Base-by-base conservation (phyloP, 2,888 invertebrate species). In the Lepidochrysops patricia region DNA sequence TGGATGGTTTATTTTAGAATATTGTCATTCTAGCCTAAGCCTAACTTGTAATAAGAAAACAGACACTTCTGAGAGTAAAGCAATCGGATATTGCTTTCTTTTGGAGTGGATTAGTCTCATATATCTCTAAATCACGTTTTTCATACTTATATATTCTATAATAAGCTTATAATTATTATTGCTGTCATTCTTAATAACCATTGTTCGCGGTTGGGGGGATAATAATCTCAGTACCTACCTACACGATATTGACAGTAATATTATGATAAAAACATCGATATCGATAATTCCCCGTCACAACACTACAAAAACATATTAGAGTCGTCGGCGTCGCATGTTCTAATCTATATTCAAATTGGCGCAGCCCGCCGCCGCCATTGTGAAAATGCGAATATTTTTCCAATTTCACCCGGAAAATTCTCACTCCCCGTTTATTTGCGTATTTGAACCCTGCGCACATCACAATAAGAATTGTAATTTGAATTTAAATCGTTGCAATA, bases 291-390 rank as follows among this genome's bases (percentile, higher is more conserved):
- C 12, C 57, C 19, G 5, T 65, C 63, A 13, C 79, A 71, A 62
- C 82, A 62, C 82, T 79, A 74, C 32, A 66, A 75, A 78, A 80
- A 78, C 80, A 82, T 84, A 84, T 84, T 84, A 84, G 80, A 83
- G 74, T 78, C 79, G 77, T 80, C 77, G 80, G 78, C 84, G 81
- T 82, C 82, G 82, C 84, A 85, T 84, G 84, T 85, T 85, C 84
- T 84, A 87, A 87, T 87, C 86, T 87, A 86, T 84, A 87, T 87
- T 87, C 86, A 87, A 87, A 87, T 87, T 85, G 85, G 79, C 80
- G 82, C 75, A 72, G 70, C 72, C 70, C 73, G 75, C 76, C 73
- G 77, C 71, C 77, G 77, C 82, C 79, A 80, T 84, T 81, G 82
- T 82, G 80, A 79, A 80, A 80, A 80, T 77, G 79, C 74, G 80